Conservation (phyloP, 2,888 invertebrate species). For the Sphaerophoria rueppellii region DNA sequence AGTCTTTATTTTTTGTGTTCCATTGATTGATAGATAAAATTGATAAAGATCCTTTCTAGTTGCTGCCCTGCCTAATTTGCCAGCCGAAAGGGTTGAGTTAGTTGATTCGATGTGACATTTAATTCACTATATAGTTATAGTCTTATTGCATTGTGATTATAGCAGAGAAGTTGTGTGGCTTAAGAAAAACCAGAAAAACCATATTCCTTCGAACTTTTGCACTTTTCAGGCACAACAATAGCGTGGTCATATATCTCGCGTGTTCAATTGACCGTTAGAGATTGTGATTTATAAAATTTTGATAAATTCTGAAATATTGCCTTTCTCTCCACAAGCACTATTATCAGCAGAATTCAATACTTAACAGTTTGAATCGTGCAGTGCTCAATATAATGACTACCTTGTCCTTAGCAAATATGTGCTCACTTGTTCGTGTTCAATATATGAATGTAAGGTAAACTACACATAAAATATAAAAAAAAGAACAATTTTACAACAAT, state of each 20-base stretch:
- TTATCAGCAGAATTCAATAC: conserved; percentile 50
- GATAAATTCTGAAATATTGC: conserved; percentile 47
- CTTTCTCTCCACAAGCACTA: neutral
- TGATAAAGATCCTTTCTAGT: conserved; percentile 55
- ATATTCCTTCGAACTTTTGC: conserved; percentile 18
- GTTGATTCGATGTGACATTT: conserved; percentile 64
- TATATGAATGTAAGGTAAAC: conserved; percentile 49
- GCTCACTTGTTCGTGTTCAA: conserved; percentile 13
- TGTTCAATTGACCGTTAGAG: conserved; percentile 70
- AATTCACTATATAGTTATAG: conserved; percentile 67
- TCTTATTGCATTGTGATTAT: conserved; percentile 60
- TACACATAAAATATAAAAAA: conserved; percentile 25
- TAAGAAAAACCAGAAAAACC: conserved; percentile 45
- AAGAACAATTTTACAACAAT: conserved; percentile 45
- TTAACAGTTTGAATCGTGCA: conserved; percentile 56
- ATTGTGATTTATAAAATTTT: conserved; percentile 53
- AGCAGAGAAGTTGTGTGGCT: conserved; percentile 51
- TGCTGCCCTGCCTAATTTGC: conserved; percentile 17
- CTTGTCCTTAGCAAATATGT: conserved; percentile 11
- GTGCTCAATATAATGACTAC: conserved; percentile 29
- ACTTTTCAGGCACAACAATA: conserved; percentile 8
- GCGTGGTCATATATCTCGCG: conserved; percentile 47
- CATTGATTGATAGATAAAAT: conserved; percentile 66
- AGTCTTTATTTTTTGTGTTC: conserved; percentile 59
- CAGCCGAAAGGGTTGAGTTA: conserved; percentile 45